Evolutionary conservation across 2,113 vertebrate genomes (phyloP).

Genomic region (Tinamus guttatus): DNA sequence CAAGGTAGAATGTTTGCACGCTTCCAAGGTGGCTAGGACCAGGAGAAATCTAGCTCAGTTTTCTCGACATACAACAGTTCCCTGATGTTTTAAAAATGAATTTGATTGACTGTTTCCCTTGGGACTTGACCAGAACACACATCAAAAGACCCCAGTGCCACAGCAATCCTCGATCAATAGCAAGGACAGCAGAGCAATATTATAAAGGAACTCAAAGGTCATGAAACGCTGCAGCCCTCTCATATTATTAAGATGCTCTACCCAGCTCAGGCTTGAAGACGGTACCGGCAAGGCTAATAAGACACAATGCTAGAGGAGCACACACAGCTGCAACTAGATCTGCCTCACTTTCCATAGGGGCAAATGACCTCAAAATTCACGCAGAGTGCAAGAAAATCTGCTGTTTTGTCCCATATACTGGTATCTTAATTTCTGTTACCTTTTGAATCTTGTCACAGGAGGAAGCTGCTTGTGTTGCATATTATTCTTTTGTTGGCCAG

Average conservation of each 20-base stretch:
- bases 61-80: not conserved
- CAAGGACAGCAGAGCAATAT: not conserved
- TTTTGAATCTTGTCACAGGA: not conserved
- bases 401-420: not conserved
- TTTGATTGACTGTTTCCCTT: not conserved
- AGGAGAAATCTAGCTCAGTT: not conserved
- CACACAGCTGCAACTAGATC: not conserved
- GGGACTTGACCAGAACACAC: not conserved
- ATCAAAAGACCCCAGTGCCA: not conserved
- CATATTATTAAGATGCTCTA: rapidly evolving
- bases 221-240: not conserved
- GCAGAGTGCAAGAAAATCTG: not conserved
- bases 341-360: not conserved
- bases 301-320: not conserved
- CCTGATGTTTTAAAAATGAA: not conserved
- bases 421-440: not conserved
- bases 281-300: not conserved
- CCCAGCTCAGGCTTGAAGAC: not conserved
- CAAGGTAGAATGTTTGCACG: not conserved
- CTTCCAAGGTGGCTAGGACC: not conserved
- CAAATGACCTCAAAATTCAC: not conserved
- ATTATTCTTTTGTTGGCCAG: not conserved
- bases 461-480: not conserved
- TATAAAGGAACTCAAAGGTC: not conserved
- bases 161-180: rapidly evolving